Conservation (phyloP, 2,113 vertebrate genomes). For the Euleptes europaea region DNA sequence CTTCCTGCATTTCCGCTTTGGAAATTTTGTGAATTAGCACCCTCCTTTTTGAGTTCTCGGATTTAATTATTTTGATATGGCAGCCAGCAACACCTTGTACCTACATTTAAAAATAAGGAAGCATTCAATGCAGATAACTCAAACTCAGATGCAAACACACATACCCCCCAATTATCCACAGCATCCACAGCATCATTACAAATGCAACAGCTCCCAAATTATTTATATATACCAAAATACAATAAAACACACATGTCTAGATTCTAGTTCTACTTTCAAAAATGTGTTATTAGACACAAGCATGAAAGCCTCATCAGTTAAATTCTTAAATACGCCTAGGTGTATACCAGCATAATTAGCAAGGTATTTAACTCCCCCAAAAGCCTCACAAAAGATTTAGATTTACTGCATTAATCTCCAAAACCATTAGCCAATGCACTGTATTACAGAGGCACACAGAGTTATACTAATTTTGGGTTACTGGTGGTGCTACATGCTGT, state of each 20-base stretch:
- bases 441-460: background rate
- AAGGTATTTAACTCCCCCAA: background rate
- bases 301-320: too few relatives aligned
- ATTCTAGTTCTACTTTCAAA: background rate
- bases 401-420: background rate
- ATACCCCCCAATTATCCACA: background rate
- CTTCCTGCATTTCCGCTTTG: slow-evolving; percentile 23
- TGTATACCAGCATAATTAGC: background rate
- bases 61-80: background rate
- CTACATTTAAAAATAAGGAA: background rate
- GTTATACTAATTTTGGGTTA: too few relatives aligned
- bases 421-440: background rate
- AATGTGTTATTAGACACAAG: too few relatives aligned
- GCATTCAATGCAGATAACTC: background rate
- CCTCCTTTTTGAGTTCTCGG: background rate
- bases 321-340: background rate
- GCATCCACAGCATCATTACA: background rate
- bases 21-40: background rate
- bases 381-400: background rate
- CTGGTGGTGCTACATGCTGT: background rate
- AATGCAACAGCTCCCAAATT: slow-evolving; percentile 14
- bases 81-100: background rate
- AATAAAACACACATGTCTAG: background rate
- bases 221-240: background rate
- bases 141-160: background rate